Base-by-base conservation (phyloP, 2,888 invertebrate genomes). In the Adelognathus sp. region DNA sequence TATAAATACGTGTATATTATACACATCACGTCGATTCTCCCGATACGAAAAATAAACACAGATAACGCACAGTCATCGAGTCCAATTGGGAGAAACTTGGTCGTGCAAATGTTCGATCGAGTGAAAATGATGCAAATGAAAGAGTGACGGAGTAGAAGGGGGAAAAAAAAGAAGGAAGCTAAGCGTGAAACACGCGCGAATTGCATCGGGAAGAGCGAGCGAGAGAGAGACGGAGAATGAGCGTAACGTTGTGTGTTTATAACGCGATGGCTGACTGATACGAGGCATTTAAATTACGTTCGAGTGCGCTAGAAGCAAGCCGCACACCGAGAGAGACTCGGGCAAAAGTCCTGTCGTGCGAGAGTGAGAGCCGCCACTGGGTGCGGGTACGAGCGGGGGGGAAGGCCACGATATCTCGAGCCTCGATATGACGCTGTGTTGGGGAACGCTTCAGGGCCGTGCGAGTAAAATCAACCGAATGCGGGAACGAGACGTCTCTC, bases 221-320 rank as follows among this genome's bases (percentile, higher is more conserved):
- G 27, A 14, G 24, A 50, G 67, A 58, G 69, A 69, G 74, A 72
- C 67, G 56, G 46, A 54, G n/a, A 73, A 58, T 74, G 58, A 52
- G 66, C 39, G 58, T 33, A 67, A 56, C 50, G 31, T 70, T 39
- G 70, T 72, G 64, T 67, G 76, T 80, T 80, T 80, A 70, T 80
- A 73, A 74, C 72, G 64, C 80, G 80, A 77, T 80, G 73, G 73
- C 73, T 63, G 74, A 73, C 66, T 73, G 80, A 80, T 80, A 80
- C 67, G 70, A 77, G 82, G 82, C 78, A 84, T 83, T 84, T 83
- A 84, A 84, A 83, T 83, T 72, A 81, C 75, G 70, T 64, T n/a
- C 63, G 56, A 66, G 66, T 54, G 74, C 52, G 78, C 80, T 66
- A 46, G 75, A n/a, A n/a, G n/a, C n/a, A n/a, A n/a, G n/a, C n/a